Evolutionary conservation across 2,888 invertebrate species (phyloP).

Genomic region (Monopis laevigella): DNA sequence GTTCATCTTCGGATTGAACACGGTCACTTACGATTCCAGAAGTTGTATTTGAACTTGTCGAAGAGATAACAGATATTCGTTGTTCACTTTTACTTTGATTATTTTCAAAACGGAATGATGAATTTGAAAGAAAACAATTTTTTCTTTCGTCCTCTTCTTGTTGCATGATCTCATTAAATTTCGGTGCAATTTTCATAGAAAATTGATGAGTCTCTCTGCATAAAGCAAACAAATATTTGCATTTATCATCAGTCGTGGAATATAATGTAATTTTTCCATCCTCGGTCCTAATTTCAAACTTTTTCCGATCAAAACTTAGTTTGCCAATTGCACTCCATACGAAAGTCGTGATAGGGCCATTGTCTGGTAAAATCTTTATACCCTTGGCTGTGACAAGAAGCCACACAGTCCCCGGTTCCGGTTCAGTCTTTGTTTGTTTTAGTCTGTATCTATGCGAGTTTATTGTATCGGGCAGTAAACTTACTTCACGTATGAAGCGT

Average conservation of each 20-base stretch:
- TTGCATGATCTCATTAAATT: slow-evolving; percentile 82
- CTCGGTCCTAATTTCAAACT: slow-evolving; percentile 94
- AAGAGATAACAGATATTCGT: slow-evolving; percentile 89
- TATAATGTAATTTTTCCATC: slow-evolving; percentile 90
- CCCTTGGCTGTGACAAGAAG: slow-evolving; percentile 93
- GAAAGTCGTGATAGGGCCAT: slow-evolving; percentile 78
- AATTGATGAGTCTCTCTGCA: slow-evolving; percentile 96
- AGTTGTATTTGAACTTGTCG: slow-evolving; percentile 95
- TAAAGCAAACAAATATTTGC: slow-evolving; percentile 86
- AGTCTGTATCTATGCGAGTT: slow-evolving; percentile 91
- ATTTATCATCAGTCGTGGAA: slow-evolving; percentile 92
- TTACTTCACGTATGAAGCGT: slow-evolving; percentile 90
- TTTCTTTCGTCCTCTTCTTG: slow-evolving; percentile 82
- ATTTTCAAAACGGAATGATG: slow-evolving; percentile 66
- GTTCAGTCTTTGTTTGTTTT: slow-evolving; percentile 78
- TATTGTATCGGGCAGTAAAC: slow-evolving; percentile 82
- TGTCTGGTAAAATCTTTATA: slow-evolving; percentile 84
- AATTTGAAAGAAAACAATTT: slow-evolving; percentile 77
- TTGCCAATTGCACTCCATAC: slow-evolving; percentile 97
- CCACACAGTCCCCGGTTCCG: slow-evolving; percentile 82
- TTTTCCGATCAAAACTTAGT: slow-evolving; percentile 95
- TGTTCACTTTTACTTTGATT: slow-evolving; percentile 78
- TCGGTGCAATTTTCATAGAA: slow-evolving; percentile 90
- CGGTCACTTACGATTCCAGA: slow-evolving; percentile 96
- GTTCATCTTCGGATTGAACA: slow-evolving; percentile 93